Conservation (phyloP, 2,888 invertebrate species). For the Cyclophora albipunctata region DNA sequence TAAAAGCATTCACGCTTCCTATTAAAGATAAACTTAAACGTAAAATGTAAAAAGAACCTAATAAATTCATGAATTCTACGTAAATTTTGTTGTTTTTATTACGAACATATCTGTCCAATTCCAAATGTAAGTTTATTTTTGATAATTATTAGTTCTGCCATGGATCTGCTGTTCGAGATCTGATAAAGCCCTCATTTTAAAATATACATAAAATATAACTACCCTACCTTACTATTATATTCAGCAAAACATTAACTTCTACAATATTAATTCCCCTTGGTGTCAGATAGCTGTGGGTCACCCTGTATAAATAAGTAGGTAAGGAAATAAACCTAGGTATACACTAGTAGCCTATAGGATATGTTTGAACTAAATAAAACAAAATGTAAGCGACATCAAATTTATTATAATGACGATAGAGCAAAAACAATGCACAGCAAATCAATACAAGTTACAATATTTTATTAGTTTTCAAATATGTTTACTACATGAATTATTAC, state of each 20-base stretch:
- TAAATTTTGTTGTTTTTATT: neutral
- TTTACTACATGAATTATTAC: slow-evolving; percentile 2
- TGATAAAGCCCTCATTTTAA: too few relatives aligned
- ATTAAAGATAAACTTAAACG: slow-evolving; percentile 36
- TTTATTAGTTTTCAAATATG: slow-evolving; percentile 12
- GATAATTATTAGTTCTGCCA: too few relatives aligned
- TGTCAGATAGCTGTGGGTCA: too few relatives aligned
- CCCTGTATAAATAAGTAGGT: too few relatives aligned
- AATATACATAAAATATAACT: too few relatives aligned
- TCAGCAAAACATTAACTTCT: too few relatives aligned
- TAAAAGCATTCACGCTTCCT: slow-evolving; percentile 42
- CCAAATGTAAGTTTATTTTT: too few relatives aligned
- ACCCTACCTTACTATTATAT: too few relatives aligned
- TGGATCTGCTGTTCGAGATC: too few relatives aligned
- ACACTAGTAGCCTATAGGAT: neutral
- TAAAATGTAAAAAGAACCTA: neutral
- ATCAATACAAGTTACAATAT: slow-evolving; percentile 29
- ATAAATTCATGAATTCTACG: too few relatives aligned
- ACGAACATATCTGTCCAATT: neutral
- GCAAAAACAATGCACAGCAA: slow-evolving; percentile 56
- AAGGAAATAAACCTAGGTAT: too few relatives aligned
- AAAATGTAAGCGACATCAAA: slow-evolving; percentile 56
- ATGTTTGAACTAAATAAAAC: slow-evolving; percentile 14
- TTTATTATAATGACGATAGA: slow-evolving; percentile 52
- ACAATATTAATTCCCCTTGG: too few relatives aligned